phyloP scores from a whole-genome alignment of 2,113 vertebrate species.

The Cricetomys ansorgei region DNA sequence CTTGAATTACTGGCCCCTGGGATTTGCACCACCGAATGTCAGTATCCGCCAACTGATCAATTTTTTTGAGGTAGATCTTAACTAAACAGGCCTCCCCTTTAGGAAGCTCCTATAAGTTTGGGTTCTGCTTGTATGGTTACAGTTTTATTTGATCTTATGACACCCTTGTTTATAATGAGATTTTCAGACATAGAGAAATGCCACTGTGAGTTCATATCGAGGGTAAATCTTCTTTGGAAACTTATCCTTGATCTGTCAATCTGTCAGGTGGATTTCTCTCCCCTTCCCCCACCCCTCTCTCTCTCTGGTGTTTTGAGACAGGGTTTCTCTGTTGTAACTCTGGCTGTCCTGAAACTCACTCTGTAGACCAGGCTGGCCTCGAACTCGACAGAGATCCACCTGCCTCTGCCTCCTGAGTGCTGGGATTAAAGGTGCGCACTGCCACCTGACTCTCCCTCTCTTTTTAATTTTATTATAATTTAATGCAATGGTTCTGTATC shows the following conservation, averaged over 20 bases:
- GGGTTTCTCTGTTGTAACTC: no score
- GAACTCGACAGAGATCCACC: no score
- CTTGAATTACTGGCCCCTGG: neutral
- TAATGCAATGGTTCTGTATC: neutral
- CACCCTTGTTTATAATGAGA: neutral
- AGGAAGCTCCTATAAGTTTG: neutral
- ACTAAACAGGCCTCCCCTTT: neutral
- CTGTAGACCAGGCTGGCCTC: no score
- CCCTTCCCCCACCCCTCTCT: no score
- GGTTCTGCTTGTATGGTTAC: neutral
- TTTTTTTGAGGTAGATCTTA: neutral
- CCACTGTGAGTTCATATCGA: neutral
- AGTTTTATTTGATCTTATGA: neutral
- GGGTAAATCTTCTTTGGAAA: neutral
- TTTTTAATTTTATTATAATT: no score
- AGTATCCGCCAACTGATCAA: neutral
- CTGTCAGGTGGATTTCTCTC: neutral
- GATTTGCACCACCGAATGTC: neutral
- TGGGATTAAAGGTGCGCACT: no score
- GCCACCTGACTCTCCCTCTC: no score
- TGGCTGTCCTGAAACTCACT: no score
- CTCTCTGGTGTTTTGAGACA: no score
- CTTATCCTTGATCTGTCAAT: neutral
- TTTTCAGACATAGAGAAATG: neutral
- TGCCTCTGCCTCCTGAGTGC: no score